Conservation (phyloP, 2,797 vertebrate genomes). For the Tolypeutes matacus region DNA sequence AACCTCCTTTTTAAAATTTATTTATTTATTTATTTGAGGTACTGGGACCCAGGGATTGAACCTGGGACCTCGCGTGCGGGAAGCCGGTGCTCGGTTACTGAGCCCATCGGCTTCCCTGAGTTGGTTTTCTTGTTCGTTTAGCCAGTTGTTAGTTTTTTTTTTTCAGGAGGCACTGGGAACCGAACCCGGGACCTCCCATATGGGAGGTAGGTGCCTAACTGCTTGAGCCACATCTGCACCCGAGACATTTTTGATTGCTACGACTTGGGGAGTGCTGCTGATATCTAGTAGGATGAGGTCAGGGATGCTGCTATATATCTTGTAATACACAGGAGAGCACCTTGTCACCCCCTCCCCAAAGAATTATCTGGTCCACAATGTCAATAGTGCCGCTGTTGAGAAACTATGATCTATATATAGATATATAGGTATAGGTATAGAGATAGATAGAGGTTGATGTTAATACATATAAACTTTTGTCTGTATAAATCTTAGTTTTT, state of each 20-base stretch:
- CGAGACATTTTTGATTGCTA: neutral
- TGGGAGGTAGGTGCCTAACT: no score
- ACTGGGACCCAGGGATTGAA: no score
- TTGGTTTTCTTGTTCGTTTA: no score
- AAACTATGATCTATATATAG: neutral
- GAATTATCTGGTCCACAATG: neutral
- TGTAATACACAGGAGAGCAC: neutral
- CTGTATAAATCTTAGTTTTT: conserved; percentile 13
- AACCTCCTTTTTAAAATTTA: no score
- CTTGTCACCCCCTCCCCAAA: neutral
- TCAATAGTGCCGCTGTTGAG: neutral
- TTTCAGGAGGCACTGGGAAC: no score
- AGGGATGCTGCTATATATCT: neutral
- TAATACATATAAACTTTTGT: neutral
- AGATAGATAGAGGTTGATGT: neutral
- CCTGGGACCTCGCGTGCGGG: no score
- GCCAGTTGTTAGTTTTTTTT: no score
- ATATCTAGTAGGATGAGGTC: neutral
- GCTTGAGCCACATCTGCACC: no score
- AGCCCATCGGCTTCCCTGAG: no score
- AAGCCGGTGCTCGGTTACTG: no score
- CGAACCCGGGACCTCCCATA: no score
- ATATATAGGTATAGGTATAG: neutral
- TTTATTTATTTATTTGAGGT: no score
- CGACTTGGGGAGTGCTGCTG: neutral